A percentile compares a stretch with the other conserved stretches of the same genome.
These are phyloP conservation scores for Schizotus pectinicornis DNA, from an alignment of 2,888 invertebrate species.

Conservation along the genomic window DNA sequence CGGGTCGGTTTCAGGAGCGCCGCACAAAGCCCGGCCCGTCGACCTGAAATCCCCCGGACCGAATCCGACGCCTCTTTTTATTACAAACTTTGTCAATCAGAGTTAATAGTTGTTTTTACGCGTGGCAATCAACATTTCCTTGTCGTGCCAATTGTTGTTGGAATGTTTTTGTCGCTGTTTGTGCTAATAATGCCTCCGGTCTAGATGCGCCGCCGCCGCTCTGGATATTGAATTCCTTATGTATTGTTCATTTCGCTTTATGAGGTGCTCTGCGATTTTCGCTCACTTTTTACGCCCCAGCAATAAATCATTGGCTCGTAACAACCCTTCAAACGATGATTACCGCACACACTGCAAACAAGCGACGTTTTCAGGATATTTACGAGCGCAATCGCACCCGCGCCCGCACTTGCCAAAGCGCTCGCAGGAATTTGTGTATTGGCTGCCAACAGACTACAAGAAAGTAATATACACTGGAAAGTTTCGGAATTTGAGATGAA, in stretches of 20 bases:
- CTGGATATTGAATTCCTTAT: slow-evolving; percentile 18
- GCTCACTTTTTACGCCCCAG: slow-evolving; percentile 5
- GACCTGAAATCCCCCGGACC: slow-evolving; percentile 10
- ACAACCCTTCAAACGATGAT: slow-evolving; percentile 21
- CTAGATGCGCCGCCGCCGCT: slow-evolving; percentile 1
- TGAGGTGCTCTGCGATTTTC: slow-evolving; percentile 18
- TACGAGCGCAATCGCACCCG: slow-evolving; percentile 1
- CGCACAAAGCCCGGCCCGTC: background rate
- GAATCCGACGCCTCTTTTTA: slow-evolving; percentile 18
- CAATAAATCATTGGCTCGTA: slow-evolving; percentile 18
- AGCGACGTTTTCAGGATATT: slow-evolving; percentile 14
- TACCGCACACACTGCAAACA: slow-evolving; percentile 20
- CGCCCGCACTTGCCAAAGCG: no score
- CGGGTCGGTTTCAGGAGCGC: background rate
- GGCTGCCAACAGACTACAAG: no score
- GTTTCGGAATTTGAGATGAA: no score
- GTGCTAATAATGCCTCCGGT: slow-evolving; percentile 23
- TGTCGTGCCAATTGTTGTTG: slow-evolving; percentile 25
- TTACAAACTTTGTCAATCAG: slow-evolving; percentile 30
- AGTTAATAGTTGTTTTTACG: slow-evolving; percentile 31
- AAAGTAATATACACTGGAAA: no score
- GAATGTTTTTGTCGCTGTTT: slow-evolving; percentile 26
- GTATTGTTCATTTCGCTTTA: slow-evolving; percentile 26
- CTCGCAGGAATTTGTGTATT: no score
- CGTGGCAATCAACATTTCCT: slow-evolving; percentile 28